These are phyloP conservation scores for Pseudococcus viburni DNA, from an alignment of 2,888 invertebrate species.

Conservation along the genomic window DNA sequence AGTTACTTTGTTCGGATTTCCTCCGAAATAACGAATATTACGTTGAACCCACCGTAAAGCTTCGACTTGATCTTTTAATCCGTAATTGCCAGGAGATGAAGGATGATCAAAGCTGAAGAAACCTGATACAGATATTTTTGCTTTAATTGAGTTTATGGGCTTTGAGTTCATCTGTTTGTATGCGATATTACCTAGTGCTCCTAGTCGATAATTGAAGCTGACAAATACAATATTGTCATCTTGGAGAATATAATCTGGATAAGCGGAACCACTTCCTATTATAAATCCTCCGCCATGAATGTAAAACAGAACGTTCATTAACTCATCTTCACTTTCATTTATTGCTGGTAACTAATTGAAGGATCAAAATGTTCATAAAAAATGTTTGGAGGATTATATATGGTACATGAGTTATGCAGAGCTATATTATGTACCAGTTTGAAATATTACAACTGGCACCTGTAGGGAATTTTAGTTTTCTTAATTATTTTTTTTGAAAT, in stretches of 20 bases:
- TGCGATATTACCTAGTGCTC: background rate
- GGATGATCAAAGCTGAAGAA: slow-evolving; percentile 1
- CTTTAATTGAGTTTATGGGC: background rate
- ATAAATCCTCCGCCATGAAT: slow-evolving; percentile 17
- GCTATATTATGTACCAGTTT: no score
- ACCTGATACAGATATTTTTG: background rate
- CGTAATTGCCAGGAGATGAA: background rate
- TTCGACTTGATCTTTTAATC: slow-evolving; percentile 10
- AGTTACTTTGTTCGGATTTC: slow-evolving; percentile 18
- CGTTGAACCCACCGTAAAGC: slow-evolving; percentile 18
- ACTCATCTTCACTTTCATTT: background rate
- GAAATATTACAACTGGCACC: no score
- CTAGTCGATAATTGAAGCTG: background rate
- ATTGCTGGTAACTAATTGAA: background rate
- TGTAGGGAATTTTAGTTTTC: no score
- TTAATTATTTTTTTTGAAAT: no score
- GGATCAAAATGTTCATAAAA: no score
- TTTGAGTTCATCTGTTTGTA: background rate
- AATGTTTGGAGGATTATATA: no score
- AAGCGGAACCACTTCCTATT: background rate
- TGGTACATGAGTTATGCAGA: no score
- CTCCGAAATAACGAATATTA: background rate
- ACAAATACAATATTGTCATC: background rate
- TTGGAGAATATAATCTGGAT: slow-evolving; percentile 17
- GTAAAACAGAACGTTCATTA: slow-evolving; percentile 2